Percentiles rank a stretch among this genome's conserved stretches.
These are phyloP conservation scores for Chlamydotis undulata DNA, from an alignment of 2,113 vertebrate species.

Conservation along the genomic window DNA sequence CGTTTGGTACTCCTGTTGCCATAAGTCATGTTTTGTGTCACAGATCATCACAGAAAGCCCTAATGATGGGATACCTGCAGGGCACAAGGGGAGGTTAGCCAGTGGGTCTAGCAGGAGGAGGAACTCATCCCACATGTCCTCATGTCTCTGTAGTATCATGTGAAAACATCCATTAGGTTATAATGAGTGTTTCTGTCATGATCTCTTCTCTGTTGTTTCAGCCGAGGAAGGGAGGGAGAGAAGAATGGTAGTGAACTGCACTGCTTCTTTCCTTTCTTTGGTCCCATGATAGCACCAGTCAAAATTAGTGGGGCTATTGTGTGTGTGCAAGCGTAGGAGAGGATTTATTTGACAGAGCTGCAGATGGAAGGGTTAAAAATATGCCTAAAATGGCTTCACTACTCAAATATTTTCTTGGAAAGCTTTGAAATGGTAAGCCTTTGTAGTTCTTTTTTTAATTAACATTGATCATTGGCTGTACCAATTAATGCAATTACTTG, in stretches of 20 bases:
- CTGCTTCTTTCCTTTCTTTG: neutral
- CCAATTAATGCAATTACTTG: conserved; percentile 51
- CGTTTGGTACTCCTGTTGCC: neutral
- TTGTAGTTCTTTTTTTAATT: conserved; percentile 24
- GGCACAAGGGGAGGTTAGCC: neutral
- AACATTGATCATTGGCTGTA: conserved; percentile 17
- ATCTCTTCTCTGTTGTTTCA: neutral
- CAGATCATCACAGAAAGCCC: neutral
- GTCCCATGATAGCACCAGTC: neutral
- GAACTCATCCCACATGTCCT: neutral
- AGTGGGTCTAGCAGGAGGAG: neutral
- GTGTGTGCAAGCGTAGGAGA: neutral
- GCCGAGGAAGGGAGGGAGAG: neutral
- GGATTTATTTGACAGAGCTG: neutral
- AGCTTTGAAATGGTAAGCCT: conserved; percentile 33
- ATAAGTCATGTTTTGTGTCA: neutral
- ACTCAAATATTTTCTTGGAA: conserved; percentile 19
- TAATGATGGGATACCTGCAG: neutral
- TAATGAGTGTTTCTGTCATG: neutral
- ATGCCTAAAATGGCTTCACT: neutral
- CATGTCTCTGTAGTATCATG: neutral
- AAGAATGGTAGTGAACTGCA: neutral
- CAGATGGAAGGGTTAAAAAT: conserved; percentile 26
- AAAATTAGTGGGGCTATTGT: neutral
- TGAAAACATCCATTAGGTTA: neutral